These are phyloP conservation scores for Dione juno DNA, from an alignment of 2,888 invertebrate species.

Conservation along the genomic window DNA sequence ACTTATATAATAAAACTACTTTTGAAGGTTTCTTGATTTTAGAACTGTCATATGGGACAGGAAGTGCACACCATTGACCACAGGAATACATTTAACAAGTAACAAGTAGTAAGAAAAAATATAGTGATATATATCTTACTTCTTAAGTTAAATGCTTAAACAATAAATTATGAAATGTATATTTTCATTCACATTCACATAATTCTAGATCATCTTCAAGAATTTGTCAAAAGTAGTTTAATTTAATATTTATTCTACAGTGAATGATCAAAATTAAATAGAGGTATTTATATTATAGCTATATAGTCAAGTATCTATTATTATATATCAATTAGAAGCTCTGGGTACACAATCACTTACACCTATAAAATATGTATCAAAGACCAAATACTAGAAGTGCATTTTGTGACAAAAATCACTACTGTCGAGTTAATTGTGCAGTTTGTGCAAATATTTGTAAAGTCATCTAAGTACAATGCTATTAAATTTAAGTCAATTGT, in stretches of 20 bases:
- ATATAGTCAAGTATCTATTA: neutral
- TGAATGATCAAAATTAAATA: conserved; percentile 7
- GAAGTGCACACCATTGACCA: too few species aligned
- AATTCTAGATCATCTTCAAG: too few species aligned
- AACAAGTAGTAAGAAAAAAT: too few species aligned
- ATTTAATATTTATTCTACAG: conserved; percentile 2
- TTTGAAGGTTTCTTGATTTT: too few species aligned
- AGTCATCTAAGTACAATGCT: neutral
- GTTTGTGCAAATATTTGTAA: conserved; percentile 14
- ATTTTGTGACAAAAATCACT: conserved; percentile 26
- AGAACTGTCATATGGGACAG: too few species aligned
- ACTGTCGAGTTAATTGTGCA: neutral
- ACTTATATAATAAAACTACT: too few species aligned
- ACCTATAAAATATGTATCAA: conserved; percentile 19
- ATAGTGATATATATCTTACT: too few species aligned
- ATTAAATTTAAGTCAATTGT: conserved; percentile 4
- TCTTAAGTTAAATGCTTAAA: too few species aligned
- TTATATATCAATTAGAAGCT: conserved; percentile 16
- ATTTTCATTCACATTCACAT: too few species aligned
- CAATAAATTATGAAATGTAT: too few species aligned
- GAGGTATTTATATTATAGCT: neutral
- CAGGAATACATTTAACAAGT: too few species aligned
- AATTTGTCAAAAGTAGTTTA: neutral
- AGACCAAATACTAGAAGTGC: neutral
- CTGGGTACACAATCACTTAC: conserved; percentile 12